These are phyloP conservation scores for Manis crassicaudata DNA, from an alignment of 2,797 vertebrate species.

Conservation along the genomic window DNA sequence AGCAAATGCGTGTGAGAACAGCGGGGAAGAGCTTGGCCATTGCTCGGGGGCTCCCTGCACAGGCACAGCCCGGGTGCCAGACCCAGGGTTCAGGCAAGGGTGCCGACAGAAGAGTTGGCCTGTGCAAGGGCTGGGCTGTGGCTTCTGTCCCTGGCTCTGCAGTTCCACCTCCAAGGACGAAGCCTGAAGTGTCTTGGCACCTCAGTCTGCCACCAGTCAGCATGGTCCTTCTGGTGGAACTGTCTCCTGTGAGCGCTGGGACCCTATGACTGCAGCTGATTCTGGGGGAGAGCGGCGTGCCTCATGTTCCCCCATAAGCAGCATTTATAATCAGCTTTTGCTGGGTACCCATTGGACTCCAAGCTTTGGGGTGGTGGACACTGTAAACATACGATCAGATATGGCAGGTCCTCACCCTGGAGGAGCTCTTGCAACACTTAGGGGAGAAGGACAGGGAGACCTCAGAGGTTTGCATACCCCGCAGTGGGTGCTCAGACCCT, in stretches of 20 bases:
- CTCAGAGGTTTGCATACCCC: not conserved
- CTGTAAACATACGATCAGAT: not conserved
- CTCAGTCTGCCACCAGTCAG: not conserved
- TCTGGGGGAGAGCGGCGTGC: not conserved
- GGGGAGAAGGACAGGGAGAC: not conserved
- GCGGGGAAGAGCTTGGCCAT: not conserved
- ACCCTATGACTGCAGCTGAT: not conserved
- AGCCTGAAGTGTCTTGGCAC: not conserved
- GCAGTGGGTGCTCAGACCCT: not conserved
- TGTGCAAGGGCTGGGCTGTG: not conserved
- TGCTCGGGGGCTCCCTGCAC: not conserved
- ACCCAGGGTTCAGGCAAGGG: not conserved
- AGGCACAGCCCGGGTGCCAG: accelerated
- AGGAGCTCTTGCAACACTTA: not conserved
- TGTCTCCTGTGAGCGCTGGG: not conserved
- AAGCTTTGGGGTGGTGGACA: not conserved
- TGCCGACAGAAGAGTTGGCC: too few relatives aligned
- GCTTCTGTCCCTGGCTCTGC: not conserved
- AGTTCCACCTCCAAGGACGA: not conserved
- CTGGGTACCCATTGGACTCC: not conserved
- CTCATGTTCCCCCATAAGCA: not conserved
- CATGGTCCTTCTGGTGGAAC: not conserved
- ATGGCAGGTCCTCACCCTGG: not conserved
- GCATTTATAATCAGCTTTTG: not conserved
- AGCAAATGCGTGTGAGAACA: not conserved